phyloP scores from a whole-genome alignment of 2,888 invertebrate species.

The Drepana falcataria region DNA sequence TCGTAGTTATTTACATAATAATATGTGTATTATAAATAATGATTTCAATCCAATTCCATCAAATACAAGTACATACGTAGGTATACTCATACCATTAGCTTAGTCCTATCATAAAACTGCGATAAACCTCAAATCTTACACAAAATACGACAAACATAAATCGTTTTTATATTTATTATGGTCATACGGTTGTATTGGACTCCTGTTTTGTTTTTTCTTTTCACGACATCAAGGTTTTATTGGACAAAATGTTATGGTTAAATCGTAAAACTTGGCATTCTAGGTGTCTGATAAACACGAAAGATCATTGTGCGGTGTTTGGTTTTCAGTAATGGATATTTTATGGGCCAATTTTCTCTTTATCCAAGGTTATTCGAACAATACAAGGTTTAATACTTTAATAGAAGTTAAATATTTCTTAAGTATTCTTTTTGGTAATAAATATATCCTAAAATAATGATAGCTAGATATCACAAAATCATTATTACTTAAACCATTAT shows the following conservation, averaged over 20 bases:
- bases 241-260: conserved; percentile 51
- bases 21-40: no score
- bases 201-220: conserved; percentile 47
- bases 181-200: conserved; percentile 37
- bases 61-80: conserved; percentile 3
- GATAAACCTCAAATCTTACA: conserved; percentile 19
- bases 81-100: conserved; percentile 1
- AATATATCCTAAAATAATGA: no score
- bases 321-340: conserved; percentile 45
- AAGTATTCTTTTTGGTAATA: not conserved
- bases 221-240: conserved; percentile 50
- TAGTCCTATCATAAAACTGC: conserved; percentile 11
- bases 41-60: no score
- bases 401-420: conserved; percentile 5
- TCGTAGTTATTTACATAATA: no score
- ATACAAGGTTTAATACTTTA: conserved; percentile 20
- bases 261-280: conserved; percentile 53
- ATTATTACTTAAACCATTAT: no score
- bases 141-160: conserved; percentile 35
- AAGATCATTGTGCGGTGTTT: conserved; percentile 34
- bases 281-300: conserved; percentile 44
- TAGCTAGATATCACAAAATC: no score
- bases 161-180: conserved; percentile 44
- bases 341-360: conserved; percentile 51
- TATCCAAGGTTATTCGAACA: conserved; percentile 36